Conservation (phyloP, 2,113 vertebrate genomes). For the Trogon melanurus region DNA sequence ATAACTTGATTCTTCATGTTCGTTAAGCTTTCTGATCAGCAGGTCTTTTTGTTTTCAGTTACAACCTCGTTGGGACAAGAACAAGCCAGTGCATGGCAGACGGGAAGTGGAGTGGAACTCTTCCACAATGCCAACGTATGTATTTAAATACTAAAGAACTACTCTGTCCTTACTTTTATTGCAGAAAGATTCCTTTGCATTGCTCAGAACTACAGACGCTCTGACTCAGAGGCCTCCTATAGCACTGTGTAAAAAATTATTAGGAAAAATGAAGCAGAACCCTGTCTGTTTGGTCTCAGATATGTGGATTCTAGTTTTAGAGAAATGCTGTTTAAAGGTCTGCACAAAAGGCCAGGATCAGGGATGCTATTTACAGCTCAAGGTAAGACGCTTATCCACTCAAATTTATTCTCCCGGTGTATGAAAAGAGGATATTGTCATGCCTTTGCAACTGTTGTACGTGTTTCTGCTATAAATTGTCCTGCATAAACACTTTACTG, state of each 20-base stretch:
- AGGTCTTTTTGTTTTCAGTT: constrained; percentile 72
- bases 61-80: constrained; percentile 76
- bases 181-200: neutral
- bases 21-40: neutral
- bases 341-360: constrained; percentile 19
- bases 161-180: neutral
- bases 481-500: neutral
- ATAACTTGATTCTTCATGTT: neutral
- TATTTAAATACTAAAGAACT: neutral
- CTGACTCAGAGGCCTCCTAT: neutral
- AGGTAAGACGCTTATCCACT: constrained; percentile 21
- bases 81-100: constrained; percentile 77
- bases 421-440: neutral
- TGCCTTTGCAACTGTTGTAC: neutral
- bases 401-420: neutral
- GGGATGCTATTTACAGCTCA: constrained; percentile 40
- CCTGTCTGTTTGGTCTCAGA: neutral
- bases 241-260: neutral
- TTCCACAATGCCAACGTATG: constrained; percentile 84
- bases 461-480: neutral
- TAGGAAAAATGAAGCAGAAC: neutral
- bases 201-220: neutral
- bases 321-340: constrained; percentile 17
- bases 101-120: constrained; percentile 79
- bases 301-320: neutral